phyloP scores from a whole-genome alignment of 2,113 vertebrate species.

The Percopsis transmontana region DNA sequence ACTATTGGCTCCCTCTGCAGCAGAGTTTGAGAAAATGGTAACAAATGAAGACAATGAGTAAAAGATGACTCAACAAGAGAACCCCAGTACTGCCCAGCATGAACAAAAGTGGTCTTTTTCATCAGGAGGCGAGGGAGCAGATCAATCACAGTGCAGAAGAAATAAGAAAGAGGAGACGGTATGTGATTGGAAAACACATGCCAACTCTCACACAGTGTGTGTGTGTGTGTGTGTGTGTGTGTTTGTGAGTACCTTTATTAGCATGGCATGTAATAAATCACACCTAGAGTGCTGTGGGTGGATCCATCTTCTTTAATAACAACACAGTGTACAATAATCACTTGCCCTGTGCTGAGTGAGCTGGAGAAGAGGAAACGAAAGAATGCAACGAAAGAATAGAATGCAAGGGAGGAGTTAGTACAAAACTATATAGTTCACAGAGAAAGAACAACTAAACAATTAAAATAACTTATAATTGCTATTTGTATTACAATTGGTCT shows the following conservation, averaged over 20 bases:
- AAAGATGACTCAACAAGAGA: constrained; percentile 43
- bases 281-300: constrained; percentile 17
- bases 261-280: constrained; percentile 4
- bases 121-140: constrained; percentile 34
- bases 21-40: constrained; percentile 17
- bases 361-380: constrained; percentile 6
- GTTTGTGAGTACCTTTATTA: neutral
- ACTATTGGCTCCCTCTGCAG: constrained; percentile 1
- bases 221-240: constrained; percentile 1
- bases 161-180: neutral
- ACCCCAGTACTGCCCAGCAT: constrained; percentile 13
- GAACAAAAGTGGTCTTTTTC: constrained; percentile 48
- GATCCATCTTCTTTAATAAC: constrained; percentile 48
- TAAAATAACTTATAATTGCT: no score
- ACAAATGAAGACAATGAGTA: constrained; percentile 19
- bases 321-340: constrained; percentile 46
- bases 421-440: neutral
- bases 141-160: constrained; percentile 48
- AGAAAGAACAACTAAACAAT: neutral
- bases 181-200: neutral
- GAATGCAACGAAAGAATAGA: neutral
- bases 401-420: neutral
- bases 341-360: constrained; percentile 35
- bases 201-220: neutral
- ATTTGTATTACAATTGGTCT: no score